These are phyloP conservation scores for Danaus chrysippus DNA, from an alignment of 2,888 invertebrate species.

Conservation along the genomic window DNA sequence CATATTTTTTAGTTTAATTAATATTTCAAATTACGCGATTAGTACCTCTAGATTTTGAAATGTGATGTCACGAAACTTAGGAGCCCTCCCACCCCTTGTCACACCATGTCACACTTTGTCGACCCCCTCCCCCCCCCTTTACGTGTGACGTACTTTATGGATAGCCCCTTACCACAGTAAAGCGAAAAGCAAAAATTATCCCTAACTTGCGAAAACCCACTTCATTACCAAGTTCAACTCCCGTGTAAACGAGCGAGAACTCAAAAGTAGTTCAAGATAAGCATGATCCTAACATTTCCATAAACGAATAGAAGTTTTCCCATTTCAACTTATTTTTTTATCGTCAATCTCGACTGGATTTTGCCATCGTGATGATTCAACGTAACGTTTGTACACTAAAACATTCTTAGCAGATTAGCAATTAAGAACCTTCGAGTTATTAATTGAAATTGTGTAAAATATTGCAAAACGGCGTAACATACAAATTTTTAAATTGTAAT, in stretches of 20 bases:
- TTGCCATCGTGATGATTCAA: conserved; percentile 55
- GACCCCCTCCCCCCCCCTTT: too few relatives aligned
- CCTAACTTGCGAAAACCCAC: conserved; percentile 13
- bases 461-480: too few relatives aligned
- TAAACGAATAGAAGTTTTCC: conserved; percentile 73
- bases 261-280: conserved; percentile 66
- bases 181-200: background rate
- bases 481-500: conserved; percentile 4
- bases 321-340: conserved; percentile 70
- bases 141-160: too few relatives aligned
- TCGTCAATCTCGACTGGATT: conserved; percentile 44
- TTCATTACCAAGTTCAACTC: conserved; percentile 16
- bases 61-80: too few relatives aligned
- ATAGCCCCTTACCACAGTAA: too few relatives aligned
- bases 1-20: too few relatives aligned
- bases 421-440: too few relatives aligned
- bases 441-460: too few relatives aligned
- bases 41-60: too few relatives aligned
- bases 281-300: conserved; percentile 69
- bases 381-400: conserved; percentile 30
- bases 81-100: too few relatives aligned
- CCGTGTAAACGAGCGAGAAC: conserved; percentile 45
- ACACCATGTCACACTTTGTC: too few relatives aligned
- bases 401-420: background rate
- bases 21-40: too few relatives aligned